Evolutionary conservation across 2,888 invertebrate genomes (phyloP).

Genomic region (Tipula vernalis): DNA sequence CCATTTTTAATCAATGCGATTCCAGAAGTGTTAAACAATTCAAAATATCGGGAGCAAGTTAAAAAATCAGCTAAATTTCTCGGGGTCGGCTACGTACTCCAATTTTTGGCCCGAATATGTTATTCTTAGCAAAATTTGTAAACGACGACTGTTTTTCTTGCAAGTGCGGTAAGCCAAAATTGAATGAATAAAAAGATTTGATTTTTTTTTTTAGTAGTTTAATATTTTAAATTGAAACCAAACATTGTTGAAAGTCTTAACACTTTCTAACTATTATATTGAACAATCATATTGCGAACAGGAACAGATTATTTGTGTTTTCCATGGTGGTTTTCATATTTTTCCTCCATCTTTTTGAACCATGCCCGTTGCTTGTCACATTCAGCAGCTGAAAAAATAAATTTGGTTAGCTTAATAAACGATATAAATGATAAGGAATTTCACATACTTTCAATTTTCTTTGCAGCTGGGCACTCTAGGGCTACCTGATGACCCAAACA

Average conservation of each 20-base stretch:
- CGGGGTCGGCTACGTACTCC: not conserved
- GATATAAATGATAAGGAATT: not conserved
- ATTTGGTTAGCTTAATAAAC: not conserved
- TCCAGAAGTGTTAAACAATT: slow-evolving; percentile 24
- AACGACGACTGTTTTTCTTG: no score
- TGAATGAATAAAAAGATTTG: no score
- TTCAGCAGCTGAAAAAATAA: not conserved
- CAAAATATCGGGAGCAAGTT: slow-evolving; percentile 20
- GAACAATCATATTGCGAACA: no score
- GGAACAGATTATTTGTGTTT: not conserved
- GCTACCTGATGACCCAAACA: not conserved
- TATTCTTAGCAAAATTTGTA: no score
- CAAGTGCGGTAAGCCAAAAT: no score
- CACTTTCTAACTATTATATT: no score
- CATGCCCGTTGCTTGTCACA: not conserved
- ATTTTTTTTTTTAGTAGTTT: no score
- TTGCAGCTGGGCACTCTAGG: not conserved
- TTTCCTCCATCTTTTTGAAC: not conserved
- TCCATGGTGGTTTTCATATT: not conserved
- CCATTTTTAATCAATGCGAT: slow-evolving; percentile 20
- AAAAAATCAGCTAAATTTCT: not conserved
- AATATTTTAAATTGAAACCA: no score
- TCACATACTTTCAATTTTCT: not conserved
- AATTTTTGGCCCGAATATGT: not conserved
- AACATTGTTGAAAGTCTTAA: not conserved